Conservation (phyloP, 2,888 invertebrate species). For the Portevinia maculata region DNA sequence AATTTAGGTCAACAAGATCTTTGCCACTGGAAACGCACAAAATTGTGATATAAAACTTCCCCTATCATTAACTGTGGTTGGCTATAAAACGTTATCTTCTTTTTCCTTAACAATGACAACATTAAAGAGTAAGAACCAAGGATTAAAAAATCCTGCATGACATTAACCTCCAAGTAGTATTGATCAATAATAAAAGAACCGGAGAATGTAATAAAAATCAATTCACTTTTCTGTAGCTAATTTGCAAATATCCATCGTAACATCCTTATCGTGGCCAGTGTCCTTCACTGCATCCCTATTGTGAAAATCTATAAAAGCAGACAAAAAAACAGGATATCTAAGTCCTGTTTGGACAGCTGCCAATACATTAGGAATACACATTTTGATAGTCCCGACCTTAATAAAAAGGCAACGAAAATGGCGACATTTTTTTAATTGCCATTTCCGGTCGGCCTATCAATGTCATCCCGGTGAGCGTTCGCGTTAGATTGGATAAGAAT, state of each 20-base stretch:
- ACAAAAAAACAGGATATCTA: background rate
- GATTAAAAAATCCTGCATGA: too few relatives aligned
- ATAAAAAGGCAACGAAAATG: constrained; percentile 39
- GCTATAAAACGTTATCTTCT: too few relatives aligned
- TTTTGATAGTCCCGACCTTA: constrained; percentile 53
- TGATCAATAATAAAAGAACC: background rate
- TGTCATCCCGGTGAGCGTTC: constrained; percentile 31
- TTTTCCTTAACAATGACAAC: too few relatives aligned
- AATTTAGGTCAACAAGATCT: too few relatives aligned
- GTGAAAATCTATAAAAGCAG: constrained; percentile 29
- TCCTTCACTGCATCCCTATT: constrained; percentile 1
- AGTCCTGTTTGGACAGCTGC: constrained; percentile 55
- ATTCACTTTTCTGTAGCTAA: constrained; percentile 40
- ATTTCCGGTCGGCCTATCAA: constrained; percentile 48
- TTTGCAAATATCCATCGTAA: constrained; percentile 37
- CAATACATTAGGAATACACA: constrained; percentile 51
- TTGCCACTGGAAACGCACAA: too few relatives aligned
- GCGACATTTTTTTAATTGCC: constrained; percentile 68
- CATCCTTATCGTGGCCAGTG: constrained; percentile 32
- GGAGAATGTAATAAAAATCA: constrained; percentile 40
- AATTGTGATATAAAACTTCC: too few relatives aligned
- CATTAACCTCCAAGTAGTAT: background rate
- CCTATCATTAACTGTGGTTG: too few relatives aligned
- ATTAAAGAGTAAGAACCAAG: too few relatives aligned
- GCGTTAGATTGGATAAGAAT: constrained; percentile 39